Evolutionary conservation across 2,888 invertebrate species (phyloP), one percentile per base, ranked within the genome.

Genomic region (Euzetes globulus): DNA sequence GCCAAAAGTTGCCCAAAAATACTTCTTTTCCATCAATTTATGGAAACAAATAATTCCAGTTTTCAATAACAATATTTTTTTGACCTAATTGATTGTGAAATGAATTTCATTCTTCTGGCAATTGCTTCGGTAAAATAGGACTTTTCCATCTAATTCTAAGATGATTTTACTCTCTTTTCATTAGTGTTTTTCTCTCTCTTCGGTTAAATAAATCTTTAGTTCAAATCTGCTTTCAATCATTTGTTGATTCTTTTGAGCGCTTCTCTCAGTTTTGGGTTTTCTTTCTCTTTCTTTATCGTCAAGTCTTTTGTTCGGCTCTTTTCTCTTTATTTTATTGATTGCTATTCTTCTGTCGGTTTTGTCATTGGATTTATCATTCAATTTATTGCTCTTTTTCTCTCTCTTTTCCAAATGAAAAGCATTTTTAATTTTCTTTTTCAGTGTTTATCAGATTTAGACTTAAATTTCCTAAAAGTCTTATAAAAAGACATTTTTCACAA

Each of bases 141-240:
- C 41, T 41, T 11, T 13, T 7, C 41, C 11, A n/a, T 41, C 19
- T 50, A 50, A 19, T 50, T 50, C 50, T 19, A n/a, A 19, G 50
- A 50, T 50, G 19, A n/a, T 50, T 50, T 19, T 50, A 19, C 19
- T 50, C 50, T 50, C 50, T 50, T 50, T 50, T 50, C 50, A 19
- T 19, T 19, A 50, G 50, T 50, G 9, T 50, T 47, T 50, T n/a
- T n/a, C n/a, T n/a, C n/a, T 50, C n/a, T 50, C 19, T 41, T 41
- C 41, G 6, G 50, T 50, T 55, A 55, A 25, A 55, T 55, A 55
- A 55, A 55, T 22, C 55, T 55, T 55, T 22, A 55, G 55, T 19
- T 25, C 5, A 55, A 55, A 55, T 55, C 55, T 55, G 55, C 22
- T 55, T 55, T 55, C 55, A 55, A 55, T 55, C 55, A 55, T 55